Evolutionary conservation across 2,888 invertebrate genomes (phyloP).

Genomic region (Cosmia pyralina): DNA sequence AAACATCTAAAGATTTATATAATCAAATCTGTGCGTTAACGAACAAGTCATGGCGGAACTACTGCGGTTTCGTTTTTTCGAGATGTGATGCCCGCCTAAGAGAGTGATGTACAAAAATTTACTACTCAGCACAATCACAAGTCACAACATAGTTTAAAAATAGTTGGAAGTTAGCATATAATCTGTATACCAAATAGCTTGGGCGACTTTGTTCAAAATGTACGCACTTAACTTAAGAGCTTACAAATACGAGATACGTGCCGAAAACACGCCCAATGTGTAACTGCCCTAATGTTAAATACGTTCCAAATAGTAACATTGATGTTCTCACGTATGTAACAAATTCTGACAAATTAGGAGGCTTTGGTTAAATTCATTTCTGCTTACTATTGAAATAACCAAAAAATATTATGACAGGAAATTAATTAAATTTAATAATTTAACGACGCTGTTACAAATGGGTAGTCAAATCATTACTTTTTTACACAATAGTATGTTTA

Average conservation of each 20-base stretch:
- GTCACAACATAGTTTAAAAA: too few relatives aligned
- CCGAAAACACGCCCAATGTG: background rate
- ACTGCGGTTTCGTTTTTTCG: too few relatives aligned
- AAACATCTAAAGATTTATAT: too few relatives aligned
- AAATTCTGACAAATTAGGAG: background rate
- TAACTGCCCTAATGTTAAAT: background rate
- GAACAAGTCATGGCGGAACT: too few relatives aligned
- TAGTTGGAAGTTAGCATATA: too few relatives aligned
- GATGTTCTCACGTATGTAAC: background rate
- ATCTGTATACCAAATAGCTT: background rate
- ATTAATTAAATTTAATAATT: constrained; percentile 9
- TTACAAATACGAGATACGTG: too few relatives aligned
- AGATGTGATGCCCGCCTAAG: too few relatives aligned
- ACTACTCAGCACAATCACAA: background rate
- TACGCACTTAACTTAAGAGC: background rate
- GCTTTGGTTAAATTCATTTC: constrained; percentile 2
- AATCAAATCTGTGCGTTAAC: too few relatives aligned
- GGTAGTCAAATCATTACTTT: too few relatives aligned
- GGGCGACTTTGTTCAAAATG: background rate
- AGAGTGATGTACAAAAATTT: background rate
- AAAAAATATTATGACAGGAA: constrained; percentile 29
- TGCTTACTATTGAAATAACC: constrained; percentile 27
- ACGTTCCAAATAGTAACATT: constrained; percentile 9
- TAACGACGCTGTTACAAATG: too few relatives aligned
- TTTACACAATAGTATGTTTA: too few relatives aligned